Base-by-base conservation (phyloP, 2,113 vertebrate species). In the Hystrix cristata region DNA sequence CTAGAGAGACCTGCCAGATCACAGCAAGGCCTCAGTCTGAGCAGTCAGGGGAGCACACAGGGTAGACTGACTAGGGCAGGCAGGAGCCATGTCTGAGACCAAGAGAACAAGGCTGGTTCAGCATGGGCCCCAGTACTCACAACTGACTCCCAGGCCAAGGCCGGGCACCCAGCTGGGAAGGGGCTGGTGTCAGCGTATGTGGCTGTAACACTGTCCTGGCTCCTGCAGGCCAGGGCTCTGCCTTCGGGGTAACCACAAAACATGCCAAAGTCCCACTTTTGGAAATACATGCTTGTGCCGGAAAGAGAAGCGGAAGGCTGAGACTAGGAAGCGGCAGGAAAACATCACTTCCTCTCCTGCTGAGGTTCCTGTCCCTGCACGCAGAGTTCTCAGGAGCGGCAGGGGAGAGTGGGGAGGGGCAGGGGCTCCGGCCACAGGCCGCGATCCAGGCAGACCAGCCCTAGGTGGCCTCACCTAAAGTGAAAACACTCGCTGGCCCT, bases 381-480 rank as follows among this genome's bases (percentile, higher is more conserved):
- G 9, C 88, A 19, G 86, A 16, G 29, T 71, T 89, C 83, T 74
- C 53, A 19, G 0, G 31, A 34, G 46, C 12, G n/a, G 74, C 0
- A 48, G 38, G 64, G 55, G 4, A 79, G 67, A 12, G 38, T 9
- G 31, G 48, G 43, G 14, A 9, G 27, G 55, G 59, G 27, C 0
- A 0, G 4, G 59, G 43, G 48, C 34, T 83, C 43, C 69, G 27
- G 46, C 62, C 27, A 48, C 51, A 51, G 25, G 62, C 43, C 62
- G 78, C 23, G 11, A 5, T 43, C 51, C 46, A 11, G 46, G 91
- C 86, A 23, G 59, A 2, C 0, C 18, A 60, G 57, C 10, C 51
- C 43, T 18, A 92, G 67, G 80, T 74, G 72, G 85, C 74, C 80
- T 95, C 87, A 46, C 87, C 82, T 78, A 16, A 67, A 85, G 85